Evolutionary conservation across 2,797 vertebrate species (phyloP), one percentile per base, ranked within the genome.

Genomic region (Mastacembelus armatus): DNA sequence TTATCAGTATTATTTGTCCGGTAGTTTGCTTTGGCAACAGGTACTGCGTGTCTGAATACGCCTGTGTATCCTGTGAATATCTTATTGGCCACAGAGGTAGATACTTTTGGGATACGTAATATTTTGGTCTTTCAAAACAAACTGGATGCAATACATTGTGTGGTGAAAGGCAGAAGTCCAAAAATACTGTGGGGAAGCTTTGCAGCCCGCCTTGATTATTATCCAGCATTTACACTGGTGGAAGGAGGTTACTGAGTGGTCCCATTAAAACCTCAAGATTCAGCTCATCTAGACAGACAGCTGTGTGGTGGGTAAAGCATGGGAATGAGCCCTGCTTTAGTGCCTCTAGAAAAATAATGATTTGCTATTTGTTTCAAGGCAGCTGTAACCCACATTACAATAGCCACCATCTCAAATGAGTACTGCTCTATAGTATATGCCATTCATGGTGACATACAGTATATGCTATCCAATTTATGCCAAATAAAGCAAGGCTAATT

Each of bases 1-100:
- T 67, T 66, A 80, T 82, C 73, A 61, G 35, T 72, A 51, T 71
- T 86, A 81, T 87, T 84, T 89, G 83, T 85, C 56, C 39, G n/a
- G 55, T 70, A 48, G 77, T 86, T 86, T 80, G 81, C 77, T 72
- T 63, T 69, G 56, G 66, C 63, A 74, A 71, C 58, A 76, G 54
- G 38, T 39, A 10, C 50, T 51, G 40, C 63, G 57, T 44, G 29
- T 80, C 45, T 76, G 69, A 72, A 44, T 50, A 54, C 39, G 51
- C 14, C 27, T 59, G 29, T 5, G 9, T 36, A 45, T 49, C 24
- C 18, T 30, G 8, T 55, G 43, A 65, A 70, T 67, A 44, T 56
- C 79, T 40, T 9, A 10, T 66, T 64, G 27, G 36, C 36, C 10
- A 10, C 45, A 26, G 9, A 18, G 19, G 32, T 18, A 19, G 18